Evolutionary conservation across 2,113 vertebrate species (phyloP).

Genomic region (Gymnobelideus leadbeateri): DNA sequence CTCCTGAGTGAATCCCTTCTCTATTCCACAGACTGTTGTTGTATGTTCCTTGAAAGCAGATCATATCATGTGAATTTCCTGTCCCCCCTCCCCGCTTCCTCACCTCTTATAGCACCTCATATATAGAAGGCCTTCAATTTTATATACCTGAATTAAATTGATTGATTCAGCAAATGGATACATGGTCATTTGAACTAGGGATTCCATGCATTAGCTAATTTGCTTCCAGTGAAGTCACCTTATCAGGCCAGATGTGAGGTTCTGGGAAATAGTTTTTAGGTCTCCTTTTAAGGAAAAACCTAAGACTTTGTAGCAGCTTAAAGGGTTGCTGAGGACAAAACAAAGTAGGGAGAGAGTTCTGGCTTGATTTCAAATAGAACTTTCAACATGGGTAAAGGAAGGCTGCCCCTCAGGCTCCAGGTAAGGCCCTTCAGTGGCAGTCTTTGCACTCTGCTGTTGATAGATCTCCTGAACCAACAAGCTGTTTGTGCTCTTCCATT

Average conservation of each 20-base stretch:
- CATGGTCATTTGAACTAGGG: not conserved
- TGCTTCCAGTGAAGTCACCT: not conserved
- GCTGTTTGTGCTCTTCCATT: slow-evolving; percentile 93
- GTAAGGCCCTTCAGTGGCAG: slow-evolving; percentile 67
- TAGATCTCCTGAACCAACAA: slow-evolving; percentile 92
- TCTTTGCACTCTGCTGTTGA: slow-evolving; percentile 75
- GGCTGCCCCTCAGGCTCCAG: slow-evolving; percentile 65
- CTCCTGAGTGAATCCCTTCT: slow-evolving; percentile 40
- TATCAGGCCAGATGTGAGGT: slow-evolving; percentile 41
- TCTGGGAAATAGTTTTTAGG: slow-evolving; percentile 21
- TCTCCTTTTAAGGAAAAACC: slow-evolving; percentile 67
- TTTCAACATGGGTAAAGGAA: slow-evolving; percentile 70
- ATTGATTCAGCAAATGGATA: not conserved
- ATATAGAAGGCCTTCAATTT: not conserved
- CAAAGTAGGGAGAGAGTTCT: not conserved
- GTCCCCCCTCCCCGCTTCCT: not conserved
- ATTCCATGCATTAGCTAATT: not conserved
- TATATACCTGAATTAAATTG: not conserved
- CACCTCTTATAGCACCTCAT: rapidly evolving
- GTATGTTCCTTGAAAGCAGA: slow-evolving; percentile 19
- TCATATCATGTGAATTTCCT: not conserved
- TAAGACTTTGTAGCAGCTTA: slow-evolving; percentile 55
- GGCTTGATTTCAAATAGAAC: slow-evolving; percentile 77
- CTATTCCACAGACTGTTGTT: slow-evolving; percentile 16
- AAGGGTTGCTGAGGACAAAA: not conserved